Evolutionary conservation across 2,888 invertebrate species (phyloP), one percentile per base, ranked within the genome.

Genomic region (Pammene fasciana): DNA sequence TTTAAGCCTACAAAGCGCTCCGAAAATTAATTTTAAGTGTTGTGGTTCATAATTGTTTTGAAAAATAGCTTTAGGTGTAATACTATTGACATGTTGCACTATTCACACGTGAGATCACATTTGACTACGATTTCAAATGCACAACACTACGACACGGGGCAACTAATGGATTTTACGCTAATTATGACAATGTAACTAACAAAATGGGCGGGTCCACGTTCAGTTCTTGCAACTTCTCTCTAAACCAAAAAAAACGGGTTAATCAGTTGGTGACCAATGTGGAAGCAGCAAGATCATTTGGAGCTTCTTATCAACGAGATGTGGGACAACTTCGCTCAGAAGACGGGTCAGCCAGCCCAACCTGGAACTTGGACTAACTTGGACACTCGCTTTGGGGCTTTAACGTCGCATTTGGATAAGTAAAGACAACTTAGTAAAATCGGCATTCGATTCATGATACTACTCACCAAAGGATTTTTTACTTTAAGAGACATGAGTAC

Each of bases 221-320:
- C 46, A 64, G 68, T 75, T 71, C 74, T 77, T 77, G 78, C 78
- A 76, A 78, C 75, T 62, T 75, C 75, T 77, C 73, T 64, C 56
- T 62, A 50, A 72, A 65, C 16, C 43, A 48, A 50, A 16, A 54
- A 54, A 38, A 6, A n/a, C 10, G 43, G 45, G 50, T 14, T 34
- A 50, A 9, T 36, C 11, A 38, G 9, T 6, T 41, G 9, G 16
- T 46, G 41, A 41, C 34, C 26, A 50, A 26, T 18, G 10, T 14
- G 26, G n/a, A 41, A 5, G 45, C 13, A 1, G n/a, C 43, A 54
- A 18, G 46, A 66, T 26, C 2, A 46, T 5, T 41, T 13, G 59
- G 66, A 16, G 7, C 55, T n/a, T n/a, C n/a, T n/a, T 6, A 8
- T 16, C 14, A 3, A 46, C 46, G 34, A 60, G 34, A 45, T 14